Evolutionary conservation across 2,797 vertebrate species (phyloP).

Genomic region (Bovichtus variegatus): DNA sequence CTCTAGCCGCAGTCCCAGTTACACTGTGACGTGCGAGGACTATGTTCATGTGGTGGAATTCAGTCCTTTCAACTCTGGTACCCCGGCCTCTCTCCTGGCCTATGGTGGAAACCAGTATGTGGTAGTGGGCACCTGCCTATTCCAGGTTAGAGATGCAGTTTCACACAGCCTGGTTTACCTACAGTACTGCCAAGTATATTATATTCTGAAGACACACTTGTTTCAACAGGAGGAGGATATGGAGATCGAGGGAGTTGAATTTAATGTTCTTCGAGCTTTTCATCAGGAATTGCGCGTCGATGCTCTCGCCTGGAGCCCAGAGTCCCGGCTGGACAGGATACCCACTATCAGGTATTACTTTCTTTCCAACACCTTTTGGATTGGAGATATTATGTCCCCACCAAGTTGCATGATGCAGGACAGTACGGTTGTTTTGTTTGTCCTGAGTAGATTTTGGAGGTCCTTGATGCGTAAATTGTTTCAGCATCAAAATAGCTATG

Average conservation of each 20-base stretch:
- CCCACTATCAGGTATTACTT: constrained; percentile 89
- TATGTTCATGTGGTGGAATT: constrained; percentile 96
- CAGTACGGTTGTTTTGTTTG: background rate
- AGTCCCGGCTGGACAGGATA: constrained; percentile 91
- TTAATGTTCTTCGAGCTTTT: constrained; percentile 89
- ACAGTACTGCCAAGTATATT: too few species aligned
- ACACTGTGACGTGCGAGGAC: constrained; percentile 94
- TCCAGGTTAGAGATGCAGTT: constrained; percentile 86
- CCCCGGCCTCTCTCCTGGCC: constrained; percentile 89
- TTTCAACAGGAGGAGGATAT: constrained; percentile 92
- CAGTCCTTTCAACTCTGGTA: constrained; percentile 92
- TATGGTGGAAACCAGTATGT: constrained; percentile 94
- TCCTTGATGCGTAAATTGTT: background rate
- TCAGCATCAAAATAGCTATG: background rate
- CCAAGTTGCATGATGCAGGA: background rate
- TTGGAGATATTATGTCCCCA: background rate
- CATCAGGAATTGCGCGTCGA: constrained; percentile 91
- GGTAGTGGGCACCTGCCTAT: constrained; percentile 91
- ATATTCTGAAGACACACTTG: background rate
- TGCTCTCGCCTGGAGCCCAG: constrained; percentile 95
- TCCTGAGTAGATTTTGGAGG: background rate
- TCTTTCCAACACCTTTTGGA: background rate
- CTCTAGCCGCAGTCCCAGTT: constrained; percentile 84
- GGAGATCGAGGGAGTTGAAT: constrained; percentile 91
- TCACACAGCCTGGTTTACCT: background rate